Conservation (phyloP, 2,113 vertebrate genomes). For the Pedetes capensis region DNA sequence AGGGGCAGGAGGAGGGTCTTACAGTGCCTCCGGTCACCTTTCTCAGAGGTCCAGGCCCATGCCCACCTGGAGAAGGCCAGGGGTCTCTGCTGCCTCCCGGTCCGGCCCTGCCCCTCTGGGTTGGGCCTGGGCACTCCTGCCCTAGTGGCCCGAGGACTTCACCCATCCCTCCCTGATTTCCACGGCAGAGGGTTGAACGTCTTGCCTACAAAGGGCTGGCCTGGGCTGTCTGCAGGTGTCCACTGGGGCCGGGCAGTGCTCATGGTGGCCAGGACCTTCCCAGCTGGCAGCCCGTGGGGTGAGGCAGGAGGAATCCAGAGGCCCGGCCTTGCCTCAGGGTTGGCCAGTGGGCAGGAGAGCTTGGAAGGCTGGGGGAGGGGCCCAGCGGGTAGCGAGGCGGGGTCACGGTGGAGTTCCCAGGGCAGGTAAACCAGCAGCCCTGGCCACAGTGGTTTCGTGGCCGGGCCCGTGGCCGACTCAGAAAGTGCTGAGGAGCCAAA, state of each 20-base stretch:
- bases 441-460: neutral
- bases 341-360: neutral
- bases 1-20: neutral
- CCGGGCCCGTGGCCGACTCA: neutral
- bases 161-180: neutral
- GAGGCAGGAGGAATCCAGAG: neutral
- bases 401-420: neutral
- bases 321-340: neutral
- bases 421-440: neutral
- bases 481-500: neutral
- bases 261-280: neutral
- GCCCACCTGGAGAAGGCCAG: neutral
- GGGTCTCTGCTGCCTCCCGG: neutral
- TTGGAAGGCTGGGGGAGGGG: neutral
- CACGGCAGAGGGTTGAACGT: fast-evolving
- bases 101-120: fast-evolving
- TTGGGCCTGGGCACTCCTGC: neutral
- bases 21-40: neutral
- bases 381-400: neutral
- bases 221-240: neutral
- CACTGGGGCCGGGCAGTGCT: neutral
- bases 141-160: too few species aligned
- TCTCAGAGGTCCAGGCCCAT: neutral
- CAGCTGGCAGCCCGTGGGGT: neutral
- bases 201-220: too few species aligned